These are phyloP conservation scores for Halisarca cf. caerulea DNA, from an alignment of 37 sponge, comb jelly and placozoan genomes.

Conservation along the genomic window DNA sequence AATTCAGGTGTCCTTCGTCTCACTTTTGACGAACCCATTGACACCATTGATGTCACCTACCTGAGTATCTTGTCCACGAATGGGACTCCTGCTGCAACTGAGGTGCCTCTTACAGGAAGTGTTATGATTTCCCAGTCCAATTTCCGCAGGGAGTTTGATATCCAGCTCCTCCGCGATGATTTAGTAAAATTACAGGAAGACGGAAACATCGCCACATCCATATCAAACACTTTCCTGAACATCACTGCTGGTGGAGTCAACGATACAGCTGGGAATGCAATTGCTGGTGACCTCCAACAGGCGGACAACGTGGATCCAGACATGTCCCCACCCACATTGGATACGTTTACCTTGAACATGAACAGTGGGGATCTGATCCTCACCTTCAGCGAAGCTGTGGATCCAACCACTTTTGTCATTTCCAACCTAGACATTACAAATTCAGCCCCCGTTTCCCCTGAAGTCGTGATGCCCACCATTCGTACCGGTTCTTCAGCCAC, in stretches of 20 bases:
- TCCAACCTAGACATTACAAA: constrained; percentile 40
- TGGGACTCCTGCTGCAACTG: not conserved
- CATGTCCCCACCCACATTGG: constrained; percentile 67
- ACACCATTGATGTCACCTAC: constrained; percentile 11
- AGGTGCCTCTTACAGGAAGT: not conserved
- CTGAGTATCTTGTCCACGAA: constrained; percentile 34
- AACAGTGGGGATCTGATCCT: constrained; percentile 55
- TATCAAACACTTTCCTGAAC: constrained; percentile 51
- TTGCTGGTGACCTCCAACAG: constrained; percentile 31
- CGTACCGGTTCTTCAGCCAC: not conserved
- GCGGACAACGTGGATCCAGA: constrained; percentile 69
- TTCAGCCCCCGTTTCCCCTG: not conserved
- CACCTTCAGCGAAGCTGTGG: constrained; percentile 74
- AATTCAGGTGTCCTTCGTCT: constrained; percentile 61
- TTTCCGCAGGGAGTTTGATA: not conserved
- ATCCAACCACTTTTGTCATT: constrained; percentile 31
- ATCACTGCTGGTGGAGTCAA: constrained; percentile 20
- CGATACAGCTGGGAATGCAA: constrained; percentile 51
- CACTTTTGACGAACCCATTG: constrained; percentile 58
- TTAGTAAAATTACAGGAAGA: not conserved
- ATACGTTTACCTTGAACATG: constrained; percentile 70
- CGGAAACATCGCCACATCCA: constrained; percentile 33
- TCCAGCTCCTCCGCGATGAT: not conserved
- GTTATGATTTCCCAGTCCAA: too few species aligned
- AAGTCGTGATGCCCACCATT: not conserved